Percentiles rank a stretch among this genome's conserved stretches.
phyloP scores from a whole-genome alignment of 2,113 vertebrate genomes.

The Gnathonemus longibarbis region DNA sequence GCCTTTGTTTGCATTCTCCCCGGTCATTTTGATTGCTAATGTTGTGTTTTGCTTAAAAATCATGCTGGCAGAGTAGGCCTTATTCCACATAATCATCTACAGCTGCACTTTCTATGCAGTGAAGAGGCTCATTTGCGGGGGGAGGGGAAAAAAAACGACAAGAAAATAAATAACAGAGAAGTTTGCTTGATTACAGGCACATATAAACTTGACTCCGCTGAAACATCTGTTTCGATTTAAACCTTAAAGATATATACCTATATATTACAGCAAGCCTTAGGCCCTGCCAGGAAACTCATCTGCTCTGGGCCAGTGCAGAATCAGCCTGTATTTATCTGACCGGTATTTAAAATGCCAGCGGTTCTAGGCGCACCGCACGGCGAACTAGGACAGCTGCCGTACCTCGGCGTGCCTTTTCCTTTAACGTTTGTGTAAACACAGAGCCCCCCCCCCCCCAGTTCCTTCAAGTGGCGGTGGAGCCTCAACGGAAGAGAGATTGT shows the following conservation, averaged over 20 bases:
- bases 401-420: conserved; percentile 18
- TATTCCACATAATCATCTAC: conserved; percentile 27
- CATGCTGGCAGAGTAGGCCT: conserved; percentile 13
- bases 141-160: conserved; percentile 47
- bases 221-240: conserved; percentile 71
- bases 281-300: conserved; percentile 37
- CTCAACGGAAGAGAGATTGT: not conserved
- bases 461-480: not conserved
- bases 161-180: conserved; percentile 44
- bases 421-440: conserved; percentile 27
- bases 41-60: not conserved
- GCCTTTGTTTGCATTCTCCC: conserved; percentile 2
- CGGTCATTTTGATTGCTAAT: not conserved
- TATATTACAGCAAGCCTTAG: conserved; percentile 49
- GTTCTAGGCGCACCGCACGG: conserved; percentile 34
- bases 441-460: not conserved
- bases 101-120: conserved; percentile 36
- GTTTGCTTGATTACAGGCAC: conserved; percentile 57
- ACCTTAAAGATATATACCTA: conserved; percentile 56
- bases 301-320: conserved; percentile 41
- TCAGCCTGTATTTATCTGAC: conserved; percentile 37
- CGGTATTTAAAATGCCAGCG: conserved; percentile 35
- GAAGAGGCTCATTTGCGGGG: conserved; percentile 42
- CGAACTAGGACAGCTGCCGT: conserved; percentile 20
- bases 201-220: conserved; percentile 51